Evolutionary conservation across 2,113 vertebrate species (phyloP).

Genomic region (Psilopsiagon aurifrons): DNA sequence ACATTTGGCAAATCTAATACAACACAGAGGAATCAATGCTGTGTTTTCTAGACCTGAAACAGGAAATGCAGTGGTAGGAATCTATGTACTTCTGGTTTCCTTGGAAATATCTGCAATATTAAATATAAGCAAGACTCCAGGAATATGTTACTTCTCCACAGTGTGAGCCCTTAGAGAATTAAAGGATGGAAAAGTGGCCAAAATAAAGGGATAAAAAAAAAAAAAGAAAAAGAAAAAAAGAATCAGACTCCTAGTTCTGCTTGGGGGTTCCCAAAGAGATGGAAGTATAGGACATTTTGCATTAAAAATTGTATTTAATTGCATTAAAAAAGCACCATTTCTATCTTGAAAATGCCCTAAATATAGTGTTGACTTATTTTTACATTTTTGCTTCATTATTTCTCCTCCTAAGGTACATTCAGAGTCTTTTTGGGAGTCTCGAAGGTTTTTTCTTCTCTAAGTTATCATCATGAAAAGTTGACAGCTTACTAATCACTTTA

Average conservation of each 20-base stretch:
- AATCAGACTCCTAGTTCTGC: neutral
- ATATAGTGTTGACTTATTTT: neutral
- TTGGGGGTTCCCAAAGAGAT: neutral
- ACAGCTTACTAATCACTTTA: neutral
- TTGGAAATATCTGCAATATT: neutral
- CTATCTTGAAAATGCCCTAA: neutral
- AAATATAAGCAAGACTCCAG: neutral
- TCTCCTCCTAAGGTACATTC: neutral
- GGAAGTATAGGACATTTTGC: neutral
- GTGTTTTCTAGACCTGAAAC: neutral
- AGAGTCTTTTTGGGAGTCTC: neutral
- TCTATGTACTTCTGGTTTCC: neutral
- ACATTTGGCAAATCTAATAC: neutral
- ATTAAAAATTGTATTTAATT: neutral
- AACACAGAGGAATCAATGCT: neutral
- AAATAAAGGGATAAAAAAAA: neutral
- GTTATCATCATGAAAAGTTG: neutral
- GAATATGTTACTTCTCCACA: neutral
- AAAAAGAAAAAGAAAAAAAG: neutral
- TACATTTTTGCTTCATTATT: neutral
- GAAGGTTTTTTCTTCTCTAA: neutral
- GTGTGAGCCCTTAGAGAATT: neutral
- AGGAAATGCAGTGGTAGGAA: neutral
- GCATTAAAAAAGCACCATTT: neutral
- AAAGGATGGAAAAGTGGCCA: neutral